A percentile compares a stretch with the other conserved stretches of the same genome.
These are phyloP conservation scores for Pherbina coryleti DNA, from an alignment of 2,888 invertebrate genomes.

Conservation along the genomic window DNA sequence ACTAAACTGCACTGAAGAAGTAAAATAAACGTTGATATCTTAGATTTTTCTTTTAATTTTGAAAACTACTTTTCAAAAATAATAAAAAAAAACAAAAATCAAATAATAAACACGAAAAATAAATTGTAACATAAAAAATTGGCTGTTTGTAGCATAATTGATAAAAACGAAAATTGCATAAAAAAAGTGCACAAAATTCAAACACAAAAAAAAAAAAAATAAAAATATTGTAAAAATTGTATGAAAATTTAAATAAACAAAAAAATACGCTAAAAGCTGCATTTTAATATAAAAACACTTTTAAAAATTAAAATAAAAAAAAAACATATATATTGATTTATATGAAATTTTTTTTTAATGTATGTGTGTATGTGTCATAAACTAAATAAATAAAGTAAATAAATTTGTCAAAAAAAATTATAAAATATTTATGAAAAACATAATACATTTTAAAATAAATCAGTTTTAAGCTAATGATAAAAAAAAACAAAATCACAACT, in stretches of 20 bases:
- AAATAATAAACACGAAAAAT: constrained; percentile 7
- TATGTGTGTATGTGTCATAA: constrained; percentile 28
- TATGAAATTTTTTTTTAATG: constrained; percentile 2
- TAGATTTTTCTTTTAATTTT: not conserved
- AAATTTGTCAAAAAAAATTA: not conserved
- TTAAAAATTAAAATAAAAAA: not conserved
- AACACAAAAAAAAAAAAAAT: not conserved
- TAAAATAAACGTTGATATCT: not conserved
- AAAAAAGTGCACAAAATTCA: constrained; percentile 33
- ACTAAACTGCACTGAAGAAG: not conserved
- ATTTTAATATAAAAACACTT: not conserved
- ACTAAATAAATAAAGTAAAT: not conserved
- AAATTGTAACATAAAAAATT: constrained; percentile 19
- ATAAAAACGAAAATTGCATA: not conserved
- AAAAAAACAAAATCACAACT: not conserved
- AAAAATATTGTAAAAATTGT: constrained; percentile 28
- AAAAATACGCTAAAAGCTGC: not conserved
- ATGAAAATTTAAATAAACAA: not conserved
- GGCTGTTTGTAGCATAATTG: constrained; percentile 37
- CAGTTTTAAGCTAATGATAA: not conserved
- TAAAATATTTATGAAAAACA: not conserved
- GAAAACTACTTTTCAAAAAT: not conserved
- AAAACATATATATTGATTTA: not conserved
- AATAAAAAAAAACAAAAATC: not conserved
- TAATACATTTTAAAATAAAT: not conserved